Evolutionary conservation across 2,888 invertebrate genomes (phyloP).

Genomic region (Unio pictorum): DNA sequence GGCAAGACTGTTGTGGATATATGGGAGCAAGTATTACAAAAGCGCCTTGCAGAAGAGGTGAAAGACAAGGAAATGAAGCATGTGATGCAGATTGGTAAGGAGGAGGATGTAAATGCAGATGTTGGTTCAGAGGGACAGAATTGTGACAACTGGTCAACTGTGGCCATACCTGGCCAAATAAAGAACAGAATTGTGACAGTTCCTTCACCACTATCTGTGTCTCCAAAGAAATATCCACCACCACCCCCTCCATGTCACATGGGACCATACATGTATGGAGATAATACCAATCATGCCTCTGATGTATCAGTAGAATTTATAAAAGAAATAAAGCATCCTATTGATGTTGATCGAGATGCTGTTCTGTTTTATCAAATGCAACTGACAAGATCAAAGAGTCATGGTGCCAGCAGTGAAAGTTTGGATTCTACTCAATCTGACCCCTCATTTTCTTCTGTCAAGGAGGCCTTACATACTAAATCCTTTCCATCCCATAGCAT

Average conservation of each 20-base stretch:
- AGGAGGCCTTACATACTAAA: constrained; percentile 32
- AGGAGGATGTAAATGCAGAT: constrained; percentile 23
- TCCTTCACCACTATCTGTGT: constrained; percentile 12
- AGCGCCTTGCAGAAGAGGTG: constrained; percentile 60
- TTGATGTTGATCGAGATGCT: constrained; percentile 62
- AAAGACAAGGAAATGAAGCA: constrained; percentile 61
- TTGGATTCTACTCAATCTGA: constrained; percentile 62
- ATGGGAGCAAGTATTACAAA: constrained; percentile 62
- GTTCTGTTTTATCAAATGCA: constrained; percentile 64
- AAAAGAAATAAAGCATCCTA: constrained; percentile 39
- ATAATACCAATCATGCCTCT: constrained; percentile 19
- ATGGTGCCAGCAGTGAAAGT: constrained; percentile 51
- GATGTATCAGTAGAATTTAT: constrained; percentile 46
- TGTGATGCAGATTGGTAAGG: constrained; percentile 29
- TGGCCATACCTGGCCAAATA: constrained; percentile 23
- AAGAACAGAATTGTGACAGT: constrained; percentile 28
- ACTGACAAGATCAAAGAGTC: constrained; percentile 47
- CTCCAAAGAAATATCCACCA: constrained; percentile 13
- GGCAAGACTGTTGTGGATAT: constrained; percentile 31
- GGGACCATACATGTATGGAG: background rate
- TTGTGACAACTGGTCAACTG: constrained; percentile 49
- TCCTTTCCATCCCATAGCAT: constrained; percentile 61
- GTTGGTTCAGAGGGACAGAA: constrained; percentile 25
- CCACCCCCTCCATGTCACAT: constrained; percentile 16
- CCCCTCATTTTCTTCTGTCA: constrained; percentile 45